Percentiles rank a stretch among this genome's conserved stretches.
Conservation (phyloP, 2,888 invertebrate species). For the Osmoderma eremita region DNA sequence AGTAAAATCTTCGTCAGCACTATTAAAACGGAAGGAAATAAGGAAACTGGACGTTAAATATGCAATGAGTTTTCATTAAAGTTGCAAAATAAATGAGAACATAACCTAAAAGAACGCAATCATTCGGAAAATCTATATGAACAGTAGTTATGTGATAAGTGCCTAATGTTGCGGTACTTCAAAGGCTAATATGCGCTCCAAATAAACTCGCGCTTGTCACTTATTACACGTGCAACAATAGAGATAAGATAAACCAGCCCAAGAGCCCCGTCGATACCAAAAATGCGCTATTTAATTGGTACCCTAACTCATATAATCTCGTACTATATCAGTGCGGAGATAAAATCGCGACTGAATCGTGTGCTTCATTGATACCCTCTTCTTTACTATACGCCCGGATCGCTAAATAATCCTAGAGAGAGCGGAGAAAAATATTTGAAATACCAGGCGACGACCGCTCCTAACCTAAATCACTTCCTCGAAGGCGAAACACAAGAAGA, state of each 20-base stretch:
- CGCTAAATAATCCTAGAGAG: conserved; percentile 58
- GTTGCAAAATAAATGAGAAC: too few relatives aligned
- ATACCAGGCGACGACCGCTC: conserved; percentile 43
- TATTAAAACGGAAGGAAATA: too few relatives aligned
- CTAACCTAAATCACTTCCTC: conserved; percentile 59
- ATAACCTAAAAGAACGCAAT: too few relatives aligned
- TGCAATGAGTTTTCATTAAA: too few relatives aligned
- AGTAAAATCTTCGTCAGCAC: too few relatives aligned
- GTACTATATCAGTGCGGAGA: conserved; percentile 30
- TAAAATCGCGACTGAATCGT: conserved; percentile 47
- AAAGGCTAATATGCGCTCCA: background rate
- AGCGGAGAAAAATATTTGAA: conserved; percentile 46
- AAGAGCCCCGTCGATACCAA: conserved; percentile 21
- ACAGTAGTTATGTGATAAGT: too few relatives aligned
- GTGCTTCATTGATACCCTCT: conserved; percentile 47
- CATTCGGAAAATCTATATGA: too few relatives aligned
- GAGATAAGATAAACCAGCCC: background rate
- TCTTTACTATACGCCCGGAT: conserved; percentile 44
- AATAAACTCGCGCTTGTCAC: background rate
- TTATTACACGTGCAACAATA: conserved; percentile 15
- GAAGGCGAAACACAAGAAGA: conserved; percentile 44
- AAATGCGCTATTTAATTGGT: conserved; percentile 40
- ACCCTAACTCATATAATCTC: conserved; percentile 36
- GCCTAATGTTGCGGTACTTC: too few relatives aligned
- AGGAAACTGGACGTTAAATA: too few relatives aligned